Base-by-base conservation (phyloP, 1,140 invertebrate genomes). In the Dryas iulia region DNA sequence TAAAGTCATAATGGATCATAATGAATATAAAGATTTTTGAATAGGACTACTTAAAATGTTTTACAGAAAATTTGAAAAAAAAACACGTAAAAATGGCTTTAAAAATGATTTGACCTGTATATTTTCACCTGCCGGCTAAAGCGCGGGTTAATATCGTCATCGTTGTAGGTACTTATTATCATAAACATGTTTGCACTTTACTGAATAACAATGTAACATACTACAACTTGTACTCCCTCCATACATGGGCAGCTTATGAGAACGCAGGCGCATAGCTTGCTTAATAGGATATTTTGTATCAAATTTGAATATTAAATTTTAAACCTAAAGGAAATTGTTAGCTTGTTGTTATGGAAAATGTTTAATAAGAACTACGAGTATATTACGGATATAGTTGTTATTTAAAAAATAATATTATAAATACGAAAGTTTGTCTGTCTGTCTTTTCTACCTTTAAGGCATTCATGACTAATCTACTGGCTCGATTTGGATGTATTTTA, bases 161-260 rank as follows among this genome's bases (percentile, higher is more conserved):
- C 62, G 61, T 61, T 65, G 66, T 52, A 62, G 53, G 64, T 53
- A 71, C 59, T 67, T 53, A 71, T 64, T 67, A 71, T 59, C 65
- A 64, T 68, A 58, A 68, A 74, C 72, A 69, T 62, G 72, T 74
- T 74, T 71, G 65, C 72, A 74, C 70, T 74, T 71, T 74, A 60
- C 72, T 65, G 66, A 68, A 65, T 71, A 71, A 74, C 65, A 67
- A 74, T 71, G 65, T 74, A 56, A 70, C 65, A 47, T 62, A 39
- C 58, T 66, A 54, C 66, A 57, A 62, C 66, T 47, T 68, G 58
- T 61, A 60, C 61, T 14, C 30, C 2, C n/a, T 21, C 59, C 31
- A 21, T 57, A 62, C 59, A 62, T 58, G 66, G 39, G 11, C 57
- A 66, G 24, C 47, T 58, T 58, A 47, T 68, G 61, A 63, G 28